A percentile compares a stretch with the other conserved stretches of the same genome.
Evolutionary conservation across 2,888 invertebrate species (phyloP).

Genomic region (Melikaiella ostensackeni): DNA sequence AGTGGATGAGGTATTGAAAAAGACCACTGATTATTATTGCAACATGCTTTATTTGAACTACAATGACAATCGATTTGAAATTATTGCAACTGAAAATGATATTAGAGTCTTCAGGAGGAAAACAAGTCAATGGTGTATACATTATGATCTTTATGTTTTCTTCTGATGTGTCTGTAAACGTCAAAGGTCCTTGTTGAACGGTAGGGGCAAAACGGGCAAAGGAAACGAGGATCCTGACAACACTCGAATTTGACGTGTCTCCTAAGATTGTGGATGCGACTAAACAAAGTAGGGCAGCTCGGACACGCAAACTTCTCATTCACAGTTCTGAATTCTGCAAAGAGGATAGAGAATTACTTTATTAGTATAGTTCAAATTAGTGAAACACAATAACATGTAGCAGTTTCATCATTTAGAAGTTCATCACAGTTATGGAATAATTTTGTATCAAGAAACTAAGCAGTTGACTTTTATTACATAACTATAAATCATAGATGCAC

Average conservation of each 20-base stretch:
- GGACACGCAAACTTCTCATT: slow-evolving; percentile 45
- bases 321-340: slow-evolving; percentile 23
- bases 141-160: slow-evolving; percentile 54
- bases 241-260: slow-evolving; percentile 69
- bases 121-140: slow-evolving; percentile 44
- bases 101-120: neutral
- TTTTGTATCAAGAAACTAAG: neutral
- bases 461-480: slow-evolving; percentile 29
- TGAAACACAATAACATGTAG: neutral
- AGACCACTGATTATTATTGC: neutral
- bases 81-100: neutral
- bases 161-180: slow-evolving; percentile 65
- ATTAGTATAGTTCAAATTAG: neutral
- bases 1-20: neutral
- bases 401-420: neutral
- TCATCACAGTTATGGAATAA: neutral
- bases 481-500: slow-evolving; percentile 35
- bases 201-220: slow-evolving; percentile 64
- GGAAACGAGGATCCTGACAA: slow-evolving; percentile 68
- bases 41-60: slow-evolving; percentile 4
- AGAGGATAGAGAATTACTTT: neutral
- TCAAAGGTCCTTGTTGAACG: slow-evolving; percentile 55
- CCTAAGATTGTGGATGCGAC: slow-evolving; percentile 56
- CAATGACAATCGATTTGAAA: neutral
- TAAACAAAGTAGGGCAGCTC: slow-evolving; percentile 63